Evolutionary conservation across 2,888 invertebrate species (phyloP).

Genomic region (Acanthosepion pharaonis): DNA sequence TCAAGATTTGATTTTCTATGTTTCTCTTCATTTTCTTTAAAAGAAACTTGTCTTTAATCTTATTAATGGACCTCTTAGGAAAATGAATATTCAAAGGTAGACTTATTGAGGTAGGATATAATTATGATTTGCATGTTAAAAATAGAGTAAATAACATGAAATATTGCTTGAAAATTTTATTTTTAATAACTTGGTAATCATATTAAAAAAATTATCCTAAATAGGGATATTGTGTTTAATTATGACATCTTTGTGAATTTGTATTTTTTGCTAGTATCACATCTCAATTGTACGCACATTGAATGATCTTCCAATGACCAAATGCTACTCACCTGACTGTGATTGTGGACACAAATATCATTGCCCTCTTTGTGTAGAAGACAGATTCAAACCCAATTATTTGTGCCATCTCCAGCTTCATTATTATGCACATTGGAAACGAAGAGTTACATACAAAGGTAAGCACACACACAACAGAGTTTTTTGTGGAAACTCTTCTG

Average conservation of each 20-base stretch:
- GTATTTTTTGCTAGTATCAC: constrained; percentile 56
- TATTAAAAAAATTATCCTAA: no score
- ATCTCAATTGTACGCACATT: constrained; percentile 56
- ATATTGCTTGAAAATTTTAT: no score
- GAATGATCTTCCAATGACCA: constrained; percentile 56
- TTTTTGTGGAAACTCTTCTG: background rate
- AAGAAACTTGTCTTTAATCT: no score
- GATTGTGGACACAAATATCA: constrained; percentile 57
- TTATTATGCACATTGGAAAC: constrained; percentile 61
- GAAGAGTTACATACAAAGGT: constrained; percentile 59
- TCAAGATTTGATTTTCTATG: no score
- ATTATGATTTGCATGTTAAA: no score
- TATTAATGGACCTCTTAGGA: no score
- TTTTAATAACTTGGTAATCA: no score
- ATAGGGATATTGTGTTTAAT: no score
- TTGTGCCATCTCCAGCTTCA: constrained; percentile 56
- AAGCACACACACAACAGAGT: background rate
- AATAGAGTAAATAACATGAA: no score
- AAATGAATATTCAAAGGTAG: no score
- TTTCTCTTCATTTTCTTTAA: no score
- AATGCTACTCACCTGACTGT: constrained; percentile 54
- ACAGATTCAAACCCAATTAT: constrained; percentile 56
- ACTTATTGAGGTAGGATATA: no score
- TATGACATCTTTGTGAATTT: background rate
- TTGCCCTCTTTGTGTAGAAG: constrained; percentile 57